Conservation (phyloP, 2,797 vertebrate species). For the Oryzias dopingdopingensis region DNA sequence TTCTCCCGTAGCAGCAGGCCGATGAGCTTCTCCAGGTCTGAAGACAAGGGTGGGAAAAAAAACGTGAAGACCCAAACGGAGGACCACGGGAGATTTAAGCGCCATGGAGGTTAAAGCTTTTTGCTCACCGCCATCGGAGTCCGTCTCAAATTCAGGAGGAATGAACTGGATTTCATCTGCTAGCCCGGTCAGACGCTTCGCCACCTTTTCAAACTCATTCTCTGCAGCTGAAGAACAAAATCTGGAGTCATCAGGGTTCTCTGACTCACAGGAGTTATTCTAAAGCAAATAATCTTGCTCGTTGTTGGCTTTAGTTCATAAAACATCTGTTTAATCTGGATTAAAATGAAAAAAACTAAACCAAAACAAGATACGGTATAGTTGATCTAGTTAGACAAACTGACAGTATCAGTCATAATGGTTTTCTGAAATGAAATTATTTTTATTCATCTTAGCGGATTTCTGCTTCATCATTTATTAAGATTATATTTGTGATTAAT, state of each 20-base stretch:
- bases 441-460: no score
- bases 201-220: slow-evolving; percentile 21
- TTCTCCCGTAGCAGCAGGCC: slow-evolving; percentile 75
- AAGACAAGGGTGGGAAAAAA: not conserved
- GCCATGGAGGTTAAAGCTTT: not conserved
- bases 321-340: no score
- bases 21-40: slow-evolving; percentile 74
- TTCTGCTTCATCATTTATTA: no score
- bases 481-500: no score
- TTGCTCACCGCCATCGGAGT: slow-evolving; percentile 10
- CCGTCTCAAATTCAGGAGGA: slow-evolving; percentile 8
- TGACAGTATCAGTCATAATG: no score
- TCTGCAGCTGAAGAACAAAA: not conserved
- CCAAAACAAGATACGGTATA: no score
- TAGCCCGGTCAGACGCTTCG: slow-evolving; percentile 35
- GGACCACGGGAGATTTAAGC: not conserved
- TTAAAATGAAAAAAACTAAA: no score
- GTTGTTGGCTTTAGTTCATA: no score
- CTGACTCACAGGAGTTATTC: not conserved
- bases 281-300: no score
- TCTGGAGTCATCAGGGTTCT: not conserved
- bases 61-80: not conserved
- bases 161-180: slow-evolving; percentile 46
- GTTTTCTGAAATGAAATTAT: no score
- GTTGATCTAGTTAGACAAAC: no score